Base-by-base conservation (phyloP, 2,888 invertebrate species). In the Caenorhabditis virilis region DNA sequence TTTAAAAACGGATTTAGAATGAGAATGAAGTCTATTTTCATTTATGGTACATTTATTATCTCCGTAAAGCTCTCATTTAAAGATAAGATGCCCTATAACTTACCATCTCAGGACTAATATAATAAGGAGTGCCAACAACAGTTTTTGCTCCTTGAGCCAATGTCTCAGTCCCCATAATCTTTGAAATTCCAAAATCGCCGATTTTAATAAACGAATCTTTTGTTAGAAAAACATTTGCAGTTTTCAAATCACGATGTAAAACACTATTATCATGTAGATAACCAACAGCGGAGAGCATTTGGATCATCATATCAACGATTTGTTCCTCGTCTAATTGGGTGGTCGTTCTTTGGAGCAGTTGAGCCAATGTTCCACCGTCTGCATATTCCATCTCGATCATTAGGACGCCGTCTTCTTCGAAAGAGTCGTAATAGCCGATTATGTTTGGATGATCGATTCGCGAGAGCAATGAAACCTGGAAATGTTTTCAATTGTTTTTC, bases 311-410 rank as follows among this genome's bases (percentile, higher is more conserved):
- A 35, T 70, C 76, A 13, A 42, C 59, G 13, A 74, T 64, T 2
- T 49, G 54, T 61, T 86, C 85, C 82, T 90, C 90, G 2, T 88
- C 87, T 53, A 90, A 84, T 7, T 86, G 82, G 11, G 80, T 83
- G 30, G 86, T 85, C 25, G 87, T 86, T 39, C 86, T 85, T 25
- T 87, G 84, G 39, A 90, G 86, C 66, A 88, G 87, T 77, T 90
- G 89, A 0, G 89, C 87, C 62, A 90, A 82, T 2, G 89, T 90
- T 11, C 87, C 90, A 18, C 89, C 89, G 82, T 90, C 89, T 2
- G 90, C 90, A 82, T 89, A 91, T 80, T 90, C 90, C 90, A 90
- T 90, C 84, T 90, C 89, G 65, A 90, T 90, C 82, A 89, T 87
- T 23, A 90, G 83, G 2, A 88, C 87, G 11, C 89, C 89, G 72